A percentile compares a stretch with the other conserved stretches of the same genome.
These are phyloP conservation scores for Laothoe populi DNA, from an alignment of 2,888 invertebrate species.

Conservation along the genomic window DNA sequence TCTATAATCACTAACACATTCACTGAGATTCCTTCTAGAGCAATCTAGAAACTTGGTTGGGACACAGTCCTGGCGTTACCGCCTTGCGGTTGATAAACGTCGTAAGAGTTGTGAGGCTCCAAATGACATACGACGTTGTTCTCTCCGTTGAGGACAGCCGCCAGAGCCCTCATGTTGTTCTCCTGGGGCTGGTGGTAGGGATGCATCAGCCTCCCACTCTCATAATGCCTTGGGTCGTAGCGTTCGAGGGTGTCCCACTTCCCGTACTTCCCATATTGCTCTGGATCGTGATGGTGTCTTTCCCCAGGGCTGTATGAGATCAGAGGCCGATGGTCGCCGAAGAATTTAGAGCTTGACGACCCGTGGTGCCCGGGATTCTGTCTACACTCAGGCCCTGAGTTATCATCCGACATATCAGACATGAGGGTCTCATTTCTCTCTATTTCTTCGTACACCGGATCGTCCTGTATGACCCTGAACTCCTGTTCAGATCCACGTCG, in stretches of 20 bases:
- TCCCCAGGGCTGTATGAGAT: constrained; percentile 91
- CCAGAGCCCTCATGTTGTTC: constrained; percentile 85
- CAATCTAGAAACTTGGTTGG: constrained; percentile 78
- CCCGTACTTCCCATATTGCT: constrained; percentile 78
- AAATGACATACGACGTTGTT: constrained; percentile 94
- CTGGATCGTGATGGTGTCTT: constrained; percentile 78
- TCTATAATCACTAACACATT: constrained; percentile 30
- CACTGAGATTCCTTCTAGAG: constrained; percentile 41
- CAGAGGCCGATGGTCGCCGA: constrained; percentile 92
- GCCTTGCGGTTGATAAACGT: constrained; percentile 76
- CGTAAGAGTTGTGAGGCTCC: constrained; percentile 88
- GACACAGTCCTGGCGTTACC: constrained; percentile 79
- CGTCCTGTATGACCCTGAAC: constrained; percentile 86
- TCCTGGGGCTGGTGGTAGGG: constrained; percentile 82
- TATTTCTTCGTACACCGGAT: constrained; percentile 93
- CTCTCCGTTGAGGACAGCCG: constrained; percentile 93
- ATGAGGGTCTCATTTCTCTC: constrained; percentile 89
- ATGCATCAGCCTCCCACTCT: constrained; percentile 82
- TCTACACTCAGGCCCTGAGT: constrained; percentile 86
- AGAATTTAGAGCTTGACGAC: constrained; percentile 87
- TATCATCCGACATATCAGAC: constrained; percentile 91
- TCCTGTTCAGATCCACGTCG: constrained; percentile 84
- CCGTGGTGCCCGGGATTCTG: constrained; percentile 86
- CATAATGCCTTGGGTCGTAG: constrained; percentile 78
- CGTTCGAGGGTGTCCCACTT: constrained; percentile 83